Base-by-base conservation (phyloP, 2,888 invertebrate genomes). In the Diloba caeruleocephala region DNA sequence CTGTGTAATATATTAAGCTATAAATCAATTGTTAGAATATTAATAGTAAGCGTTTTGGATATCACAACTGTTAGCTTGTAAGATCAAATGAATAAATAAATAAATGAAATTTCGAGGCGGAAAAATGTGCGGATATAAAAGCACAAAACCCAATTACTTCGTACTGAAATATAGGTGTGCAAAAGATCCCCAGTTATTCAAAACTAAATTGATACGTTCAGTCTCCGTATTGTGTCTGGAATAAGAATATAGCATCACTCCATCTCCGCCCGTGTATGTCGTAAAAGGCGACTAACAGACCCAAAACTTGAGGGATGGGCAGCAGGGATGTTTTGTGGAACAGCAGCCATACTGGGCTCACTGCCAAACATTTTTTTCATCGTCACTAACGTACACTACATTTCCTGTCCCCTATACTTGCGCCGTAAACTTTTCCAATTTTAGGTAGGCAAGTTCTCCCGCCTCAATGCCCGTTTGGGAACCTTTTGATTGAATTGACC, bases 401-500 rank as follows among this genome's bases (percentile, higher is more conserved):
- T 19, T 8, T 14, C 10, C n/a, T 10, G 1, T 10, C 3, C 23
- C 15, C 19, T 7, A 26, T 26, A 42, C 23, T 32, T 13, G n/a
- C 31, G 1, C 14, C 13, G 8, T 33, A 28, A 41, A 52, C 36
- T 59, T 41, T 57, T 19, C 41, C 23, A 52, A 52, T 52, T 60
- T 48, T 1, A 34, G 32, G 29, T 29, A 32, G 28, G 34, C 12
- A 28, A 23, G 15, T 13, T 17, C 21, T 28, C 14, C 17, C 19
- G 23, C 31, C 34, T 29, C 51, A 29, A 37, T 56, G 21, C 28
- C 28, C 19, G 63, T 23, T 25, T 14, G 15, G 13, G 6, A 38
- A 55, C 56, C 63, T 55, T 62, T 46, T 14, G 29, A 46, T 42
- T 43, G 41, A 42, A 37, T 42, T 59, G 38, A 46, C 12, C 15